A percentile compares a stretch with the other conserved stretches of the same genome.
Conservation (phyloP, 2,888 invertebrate species). For the Trichopria drosophilae region DNA sequence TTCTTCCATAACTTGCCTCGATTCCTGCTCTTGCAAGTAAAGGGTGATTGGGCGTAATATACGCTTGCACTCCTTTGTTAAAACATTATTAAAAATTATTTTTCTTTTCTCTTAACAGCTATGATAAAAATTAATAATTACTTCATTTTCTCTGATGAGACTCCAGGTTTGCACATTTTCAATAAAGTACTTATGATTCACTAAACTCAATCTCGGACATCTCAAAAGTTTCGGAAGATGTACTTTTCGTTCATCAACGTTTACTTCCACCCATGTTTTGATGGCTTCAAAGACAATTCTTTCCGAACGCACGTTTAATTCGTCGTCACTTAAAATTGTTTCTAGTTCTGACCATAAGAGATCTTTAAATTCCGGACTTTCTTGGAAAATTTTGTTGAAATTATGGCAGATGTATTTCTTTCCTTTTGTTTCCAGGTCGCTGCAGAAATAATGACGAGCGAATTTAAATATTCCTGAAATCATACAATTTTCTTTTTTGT, state of each 20-base stretch:
- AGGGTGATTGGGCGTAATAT: slow-evolving; percentile 62
- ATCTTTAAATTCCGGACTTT: slow-evolving; percentile 68
- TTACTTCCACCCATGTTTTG: slow-evolving; percentile 71
- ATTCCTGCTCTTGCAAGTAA: slow-evolving; percentile 61
- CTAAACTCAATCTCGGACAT: slow-evolving; percentile 70
- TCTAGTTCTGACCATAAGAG: slow-evolving; percentile 69
- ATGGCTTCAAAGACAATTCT: slow-evolving; percentile 75
- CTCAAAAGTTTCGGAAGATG: slow-evolving; percentile 66
- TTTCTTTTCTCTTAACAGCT: slow-evolving; percentile 13
- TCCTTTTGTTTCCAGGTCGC: slow-evolving; percentile 67
- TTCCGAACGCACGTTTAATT: slow-evolving; percentile 73
- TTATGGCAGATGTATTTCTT: slow-evolving; percentile 65
- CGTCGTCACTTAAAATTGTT: slow-evolving; percentile 70
- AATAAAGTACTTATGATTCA: slow-evolving; percentile 65
- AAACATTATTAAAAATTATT: neutral
- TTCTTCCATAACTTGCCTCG: slow-evolving; percentile 55
- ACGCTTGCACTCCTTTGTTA: slow-evolving; percentile 56
- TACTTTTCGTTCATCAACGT: slow-evolving; percentile 61
- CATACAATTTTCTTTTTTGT: neutral
- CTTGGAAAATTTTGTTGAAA: slow-evolving; percentile 66
- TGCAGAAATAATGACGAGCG: slow-evolving; percentile 72
- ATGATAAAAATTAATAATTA: slow-evolving; percentile 36
- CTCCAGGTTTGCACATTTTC: slow-evolving; percentile 63
- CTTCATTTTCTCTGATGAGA: slow-evolving; percentile 62
- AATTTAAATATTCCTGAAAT: slow-evolving; percentile 66